These are phyloP conservation scores for Falco novaeseelandiae DNA, from an alignment of 2,797 vertebrate species.

Conservation along the genomic window DNA sequence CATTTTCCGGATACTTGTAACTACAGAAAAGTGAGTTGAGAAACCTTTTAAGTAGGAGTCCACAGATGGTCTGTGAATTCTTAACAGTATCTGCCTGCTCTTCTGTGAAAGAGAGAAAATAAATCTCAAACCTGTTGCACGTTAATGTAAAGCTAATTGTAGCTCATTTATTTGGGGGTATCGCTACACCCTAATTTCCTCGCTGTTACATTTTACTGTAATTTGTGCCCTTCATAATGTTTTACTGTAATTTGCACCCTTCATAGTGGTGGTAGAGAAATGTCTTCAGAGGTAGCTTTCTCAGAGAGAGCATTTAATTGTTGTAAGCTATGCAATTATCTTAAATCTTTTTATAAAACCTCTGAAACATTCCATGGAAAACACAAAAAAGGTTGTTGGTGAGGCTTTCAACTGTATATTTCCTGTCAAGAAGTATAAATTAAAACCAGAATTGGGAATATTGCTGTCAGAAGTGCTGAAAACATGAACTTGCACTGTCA, in stretches of 20 bases:
- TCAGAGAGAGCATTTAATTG: background rate
- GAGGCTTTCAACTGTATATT: background rate
- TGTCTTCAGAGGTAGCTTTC: background rate
- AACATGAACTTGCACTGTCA: background rate
- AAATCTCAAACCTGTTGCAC: background rate
- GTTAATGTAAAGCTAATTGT: background rate
- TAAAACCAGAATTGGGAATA: background rate
- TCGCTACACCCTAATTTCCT: background rate
- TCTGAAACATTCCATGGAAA: background rate
- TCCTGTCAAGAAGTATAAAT: background rate
- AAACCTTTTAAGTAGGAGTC: background rate
- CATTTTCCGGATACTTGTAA: background rate
- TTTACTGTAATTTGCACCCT: background rate
- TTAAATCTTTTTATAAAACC: background rate
- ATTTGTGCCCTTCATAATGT: accelerated
- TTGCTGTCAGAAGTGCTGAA: background rate
- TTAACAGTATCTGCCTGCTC: background rate
- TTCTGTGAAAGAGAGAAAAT: background rate
- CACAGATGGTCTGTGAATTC: background rate
- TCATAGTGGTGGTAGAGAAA: background rate
- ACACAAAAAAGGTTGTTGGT: background rate
- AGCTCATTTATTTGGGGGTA: background rate
- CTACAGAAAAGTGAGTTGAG: background rate
- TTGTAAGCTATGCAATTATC: background rate
- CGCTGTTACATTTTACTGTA: background rate